These are phyloP conservation scores for Diarsia rubi DNA, from an alignment of 2,888 invertebrate genomes.

Conservation along the genomic window DNA sequence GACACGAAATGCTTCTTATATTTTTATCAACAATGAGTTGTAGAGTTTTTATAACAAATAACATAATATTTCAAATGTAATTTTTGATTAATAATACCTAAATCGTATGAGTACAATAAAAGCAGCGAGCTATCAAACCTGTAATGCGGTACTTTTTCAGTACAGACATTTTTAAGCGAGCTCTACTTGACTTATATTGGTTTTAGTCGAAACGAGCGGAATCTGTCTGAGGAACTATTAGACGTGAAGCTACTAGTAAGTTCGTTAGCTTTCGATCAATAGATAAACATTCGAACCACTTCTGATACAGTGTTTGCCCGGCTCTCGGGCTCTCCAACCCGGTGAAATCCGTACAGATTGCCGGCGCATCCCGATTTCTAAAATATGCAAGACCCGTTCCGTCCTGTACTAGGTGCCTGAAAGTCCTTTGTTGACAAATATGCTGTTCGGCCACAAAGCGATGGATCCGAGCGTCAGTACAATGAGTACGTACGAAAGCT, in stretches of 20 bases:
- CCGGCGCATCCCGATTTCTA: slow-evolving; percentile 74
- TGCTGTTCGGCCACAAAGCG: slow-evolving; percentile 42
- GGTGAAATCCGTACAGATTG: slow-evolving; percentile 69
- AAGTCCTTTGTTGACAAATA: slow-evolving; percentile 56
- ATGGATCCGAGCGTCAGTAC: slow-evolving; percentile 11
- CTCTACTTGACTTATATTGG: slow-evolving; percentile 49
- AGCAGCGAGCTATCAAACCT: slow-evolving; percentile 16
- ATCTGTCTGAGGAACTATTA: slow-evolving; percentile 62
- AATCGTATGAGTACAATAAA: slow-evolving; percentile 32
- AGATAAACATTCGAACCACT: slow-evolving; percentile 67
- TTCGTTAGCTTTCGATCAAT: slow-evolving; percentile 70
- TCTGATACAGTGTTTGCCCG: slow-evolving; percentile 69
- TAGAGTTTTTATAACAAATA: slow-evolving; percentile 23
- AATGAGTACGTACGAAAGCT: slow-evolving; percentile 12
- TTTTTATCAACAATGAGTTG: slow-evolving; percentile 15
- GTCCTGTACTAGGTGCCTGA: slow-evolving; percentile 63
- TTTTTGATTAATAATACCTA: slow-evolving; percentile 18
- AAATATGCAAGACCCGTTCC: slow-evolving; percentile 76
- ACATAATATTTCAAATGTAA: slow-evolving; percentile 10
- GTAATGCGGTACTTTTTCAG: slow-evolving; percentile 23
- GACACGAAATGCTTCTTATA: neutral
- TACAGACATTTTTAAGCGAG: slow-evolving; percentile 38
- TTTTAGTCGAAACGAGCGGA: slow-evolving; percentile 60
- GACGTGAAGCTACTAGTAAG: slow-evolving; percentile 68
- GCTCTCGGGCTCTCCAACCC: slow-evolving; percentile 62